A percentile compares a stretch with the other conserved stretches of the same genome.
These are phyloP conservation scores for Triplophysa siluroides DNA, from an alignment of 2,113 vertebrate genomes.

Conservation along the genomic window DNA sequence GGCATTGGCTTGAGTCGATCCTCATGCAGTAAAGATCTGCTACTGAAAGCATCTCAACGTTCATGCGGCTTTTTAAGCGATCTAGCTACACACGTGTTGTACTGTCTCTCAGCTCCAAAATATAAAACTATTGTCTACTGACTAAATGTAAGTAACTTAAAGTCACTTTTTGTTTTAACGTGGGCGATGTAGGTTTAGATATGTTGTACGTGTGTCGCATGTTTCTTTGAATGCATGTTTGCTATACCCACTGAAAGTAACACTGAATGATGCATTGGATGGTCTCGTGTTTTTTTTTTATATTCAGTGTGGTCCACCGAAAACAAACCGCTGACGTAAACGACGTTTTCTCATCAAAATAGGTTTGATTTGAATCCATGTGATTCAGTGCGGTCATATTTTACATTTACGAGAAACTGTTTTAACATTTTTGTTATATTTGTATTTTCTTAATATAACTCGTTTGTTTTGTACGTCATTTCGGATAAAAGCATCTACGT, in stretches of 20 bases:
- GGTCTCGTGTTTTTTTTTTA: background rate
- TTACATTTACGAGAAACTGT: too few species aligned
- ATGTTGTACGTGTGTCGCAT: too few species aligned
- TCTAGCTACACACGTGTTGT: constrained; percentile 4
- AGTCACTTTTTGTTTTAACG: background rate
- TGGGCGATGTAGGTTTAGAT: too few species aligned
- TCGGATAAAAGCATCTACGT: too few species aligned
- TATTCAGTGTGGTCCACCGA: background rate
- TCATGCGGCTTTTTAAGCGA: background rate
- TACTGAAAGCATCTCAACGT: background rate
- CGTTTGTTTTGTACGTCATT: too few species aligned
- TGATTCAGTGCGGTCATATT: background rate
- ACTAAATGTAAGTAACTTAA: background rate
- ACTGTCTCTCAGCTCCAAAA: background rate
- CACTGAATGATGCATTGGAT: background rate
- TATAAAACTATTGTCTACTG: background rate
- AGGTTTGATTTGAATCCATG: background rate
- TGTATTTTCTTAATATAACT: too few species aligned
- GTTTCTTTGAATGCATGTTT: background rate
- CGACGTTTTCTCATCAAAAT: too few species aligned
- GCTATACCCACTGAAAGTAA: background rate
- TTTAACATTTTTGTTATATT: too few species aligned
- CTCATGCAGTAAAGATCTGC: background rate
- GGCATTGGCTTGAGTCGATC: background rate
- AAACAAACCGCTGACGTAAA: too few species aligned